Evolutionary conservation across 1,140 invertebrate genomes (phyloP).

Genomic region (Mactra quadrangularis): DNA sequence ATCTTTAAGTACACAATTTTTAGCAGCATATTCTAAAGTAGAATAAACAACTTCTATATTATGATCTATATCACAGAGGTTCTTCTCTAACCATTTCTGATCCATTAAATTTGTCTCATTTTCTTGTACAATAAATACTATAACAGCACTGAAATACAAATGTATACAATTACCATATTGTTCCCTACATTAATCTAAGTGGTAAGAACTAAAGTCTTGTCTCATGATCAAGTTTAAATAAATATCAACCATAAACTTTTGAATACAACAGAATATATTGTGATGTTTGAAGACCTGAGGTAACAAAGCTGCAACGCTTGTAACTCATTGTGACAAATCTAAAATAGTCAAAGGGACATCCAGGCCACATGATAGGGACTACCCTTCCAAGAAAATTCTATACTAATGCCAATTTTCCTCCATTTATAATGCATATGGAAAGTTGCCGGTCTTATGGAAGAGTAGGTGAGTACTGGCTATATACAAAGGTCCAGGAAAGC

Average conservation of each 20-base stretch:
- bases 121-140: constrained; percentile 27
- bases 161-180: not conserved
- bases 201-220: not conserved
- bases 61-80: constrained; percentile 21
- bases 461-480: too few species aligned
- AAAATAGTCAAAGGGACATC: too few species aligned
- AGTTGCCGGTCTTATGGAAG: too few species aligned
- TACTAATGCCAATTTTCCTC: too few species aligned
- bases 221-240: not conserved
- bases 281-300: too few species aligned
- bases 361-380: too few species aligned
- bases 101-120: constrained; percentile 43
- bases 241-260: not conserved
- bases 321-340: too few species aligned
- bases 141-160: constrained; percentile 17
- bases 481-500: too few species aligned
- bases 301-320: too few species aligned
- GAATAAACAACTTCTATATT: constrained; percentile 17
- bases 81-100: constrained; percentile 42
- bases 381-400: too few species aligned
- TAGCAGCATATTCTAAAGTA: constrained; percentile 28
- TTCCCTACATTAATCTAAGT: not conserved
- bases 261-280: too few species aligned
- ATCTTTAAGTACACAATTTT: constrained; percentile 27
- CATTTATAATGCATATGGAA: too few species aligned